Conservation (phyloP, 1,140 invertebrate species). For the Arctopsyche grandis region DNA sequence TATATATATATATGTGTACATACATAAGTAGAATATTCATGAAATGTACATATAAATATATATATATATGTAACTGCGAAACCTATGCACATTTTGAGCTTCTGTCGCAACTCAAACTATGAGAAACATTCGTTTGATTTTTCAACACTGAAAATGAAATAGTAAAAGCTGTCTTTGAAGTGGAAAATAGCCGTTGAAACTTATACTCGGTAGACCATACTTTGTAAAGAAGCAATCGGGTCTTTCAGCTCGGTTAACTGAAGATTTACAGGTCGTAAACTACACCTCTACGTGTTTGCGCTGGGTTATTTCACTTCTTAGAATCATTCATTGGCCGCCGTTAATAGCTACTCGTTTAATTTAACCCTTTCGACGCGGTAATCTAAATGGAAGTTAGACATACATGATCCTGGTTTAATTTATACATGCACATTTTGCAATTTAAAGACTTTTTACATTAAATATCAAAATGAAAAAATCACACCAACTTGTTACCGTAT, state of each 20-base stretch:
- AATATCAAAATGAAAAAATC: no score
- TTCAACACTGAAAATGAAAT: neutral
- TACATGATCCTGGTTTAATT: no score
- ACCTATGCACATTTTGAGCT: neutral
- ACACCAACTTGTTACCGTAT: no score
- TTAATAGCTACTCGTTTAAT: slow-evolving; percentile 24
- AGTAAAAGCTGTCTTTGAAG: slow-evolving; percentile 1
- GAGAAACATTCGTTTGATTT: slow-evolving; percentile 14
- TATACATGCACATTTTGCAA: no score
- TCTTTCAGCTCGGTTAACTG: slow-evolving; percentile 44
- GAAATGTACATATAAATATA: no score
- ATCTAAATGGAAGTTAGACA: neutral
- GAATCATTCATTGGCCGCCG: slow-evolving; percentile 43
- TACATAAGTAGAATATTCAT: no score
- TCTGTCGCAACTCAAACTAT: neutral
- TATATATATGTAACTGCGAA: neutral
- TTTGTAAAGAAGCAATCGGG: slow-evolving; percentile 42
- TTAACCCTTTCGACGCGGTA: slow-evolving; percentile 2
- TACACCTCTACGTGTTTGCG: slow-evolving; percentile 48
- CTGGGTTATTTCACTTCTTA: slow-evolving; percentile 51
- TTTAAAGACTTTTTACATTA: no score
- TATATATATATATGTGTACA: no score
- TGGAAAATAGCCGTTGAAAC: slow-evolving; percentile 23
- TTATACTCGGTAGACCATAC: slow-evolving; percentile 5
- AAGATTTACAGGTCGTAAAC: slow-evolving; percentile 53